Evolutionary conservation across 2,888 invertebrate genomes (phyloP).

Genomic region (Taenaris catops): DNA sequence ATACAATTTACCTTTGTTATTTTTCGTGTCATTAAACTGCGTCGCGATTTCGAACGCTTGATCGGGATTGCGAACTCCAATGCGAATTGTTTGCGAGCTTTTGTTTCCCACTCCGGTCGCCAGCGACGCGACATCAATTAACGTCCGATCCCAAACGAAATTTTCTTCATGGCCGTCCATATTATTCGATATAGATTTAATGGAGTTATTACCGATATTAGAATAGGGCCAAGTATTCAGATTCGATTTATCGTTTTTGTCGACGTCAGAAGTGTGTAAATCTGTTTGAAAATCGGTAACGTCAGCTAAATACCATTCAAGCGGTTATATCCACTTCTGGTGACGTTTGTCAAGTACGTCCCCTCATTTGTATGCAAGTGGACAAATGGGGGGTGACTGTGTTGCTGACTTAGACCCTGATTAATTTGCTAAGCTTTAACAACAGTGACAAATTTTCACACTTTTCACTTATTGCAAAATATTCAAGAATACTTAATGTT

Average conservation of each 20-base stretch:
- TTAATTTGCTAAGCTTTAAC: constrained; percentile 73
- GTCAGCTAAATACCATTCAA: constrained; percentile 29
- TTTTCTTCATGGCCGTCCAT: constrained; percentile 62
- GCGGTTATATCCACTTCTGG: constrained; percentile 45
- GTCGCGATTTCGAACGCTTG: constrained; percentile 75
- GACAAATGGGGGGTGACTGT: constrained; percentile 55
- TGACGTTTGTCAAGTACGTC: constrained; percentile 52
- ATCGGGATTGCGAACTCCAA: constrained; percentile 75
- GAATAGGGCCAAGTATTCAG: constrained; percentile 5
- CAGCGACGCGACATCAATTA: constrained; percentile 77
- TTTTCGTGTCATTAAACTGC: constrained; percentile 80
- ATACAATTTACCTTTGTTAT: constrained; percentile 81
- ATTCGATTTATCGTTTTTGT: constrained; percentile 7
- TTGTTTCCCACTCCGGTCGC: constrained; percentile 70
- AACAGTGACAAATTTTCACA: constrained; percentile 64
- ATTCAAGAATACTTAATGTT: no score
- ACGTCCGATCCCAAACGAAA: constrained; percentile 64
- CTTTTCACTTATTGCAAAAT: no score
- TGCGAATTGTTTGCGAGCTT: constrained; percentile 78
- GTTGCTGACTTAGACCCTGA: constrained; percentile 51
- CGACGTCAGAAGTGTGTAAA: not conserved
- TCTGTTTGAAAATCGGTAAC: constrained; percentile 4
- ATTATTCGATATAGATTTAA: constrained; percentile 60
- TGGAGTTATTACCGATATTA: constrained; percentile 30
- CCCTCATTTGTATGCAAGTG: constrained; percentile 55